Base-by-base conservation (phyloP, 2,113 vertebrate genomes). In the Leptobrachium ailaonicum region DNA sequence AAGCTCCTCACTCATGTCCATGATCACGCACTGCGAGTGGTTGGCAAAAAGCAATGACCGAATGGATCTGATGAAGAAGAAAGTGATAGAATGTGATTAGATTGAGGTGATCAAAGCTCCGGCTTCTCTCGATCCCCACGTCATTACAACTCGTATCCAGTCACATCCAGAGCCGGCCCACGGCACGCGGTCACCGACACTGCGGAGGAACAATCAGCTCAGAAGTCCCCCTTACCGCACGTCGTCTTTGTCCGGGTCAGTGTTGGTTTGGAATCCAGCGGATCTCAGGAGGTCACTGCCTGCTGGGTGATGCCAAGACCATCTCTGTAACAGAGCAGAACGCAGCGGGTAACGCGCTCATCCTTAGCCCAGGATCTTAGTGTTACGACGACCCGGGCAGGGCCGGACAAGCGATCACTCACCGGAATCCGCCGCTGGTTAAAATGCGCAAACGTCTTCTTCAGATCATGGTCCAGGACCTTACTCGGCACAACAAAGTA, bases 191-290 rank as follows among this genome's bases (percentile, higher is more conserved):
- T 32, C 20, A 32, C 20, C 20, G 20, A 32, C 20, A 32, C 20
- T 32, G 20, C 20, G 1, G 20, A 32, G 20, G 20, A 32, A 32
- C 20, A 32, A 32, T 32, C 20, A 32, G 20, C 20, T 32, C 47
- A 50, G 47, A 50, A 50, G 8, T 50, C 47, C 47, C 47, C 6
- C 42, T 84, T 83, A 98, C 97, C 95, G 95, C 83, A 95, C 83
- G 7, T 97, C 95, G n/a, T 98, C 96, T 2, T 94, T 96, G 90
- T 95, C 94, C 0, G 96, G 95, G 84, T 97, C 95, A 2, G 95
- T 98, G 87, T 95, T 95, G 8, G 93, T 88, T 78, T 96, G 96
- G 84, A 98, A 97, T 79, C 91, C 89, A 58, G 94, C 91, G 44
- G 93, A 95, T 32, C 97, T 90, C 75, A 99, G 91, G 32, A 99